These are phyloP conservation scores for Metopia argyrocephala DNA, from an alignment of 2,888 invertebrate species.

Conservation along the genomic window DNA sequence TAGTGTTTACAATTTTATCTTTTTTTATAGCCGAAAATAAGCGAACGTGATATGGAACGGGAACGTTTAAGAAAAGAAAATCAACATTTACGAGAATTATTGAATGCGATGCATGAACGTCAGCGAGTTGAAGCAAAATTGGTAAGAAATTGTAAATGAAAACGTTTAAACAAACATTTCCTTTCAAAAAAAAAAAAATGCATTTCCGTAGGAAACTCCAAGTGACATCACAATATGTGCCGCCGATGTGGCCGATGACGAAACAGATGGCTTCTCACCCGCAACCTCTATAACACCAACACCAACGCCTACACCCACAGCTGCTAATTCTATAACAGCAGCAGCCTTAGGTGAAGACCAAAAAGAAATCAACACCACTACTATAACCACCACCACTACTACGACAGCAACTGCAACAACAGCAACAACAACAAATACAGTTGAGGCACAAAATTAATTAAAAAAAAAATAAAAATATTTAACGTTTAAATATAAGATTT, in stretches of 20 bases:
- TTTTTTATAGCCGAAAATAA: conserved; percentile 83
- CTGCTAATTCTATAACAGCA: conserved; percentile 47
- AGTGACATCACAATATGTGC: conserved; percentile 74
- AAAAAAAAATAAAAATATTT: conserved; percentile 8
- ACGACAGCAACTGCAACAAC: conserved; percentile 40
- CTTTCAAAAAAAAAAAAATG: too few relatives aligned
- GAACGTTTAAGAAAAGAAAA: conserved; percentile 86
- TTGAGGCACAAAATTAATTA: conserved; percentile 63
- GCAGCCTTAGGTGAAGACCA: conserved; percentile 58
- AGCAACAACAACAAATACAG: conserved; percentile 56
- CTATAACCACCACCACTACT: not conserved
- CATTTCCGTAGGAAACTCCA: conserved; percentile 74
- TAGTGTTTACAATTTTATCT: conserved; percentile 9
- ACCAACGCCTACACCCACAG: conserved; percentile 69
- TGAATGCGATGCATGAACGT: conserved; percentile 82
- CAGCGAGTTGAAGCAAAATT: conserved; percentile 77
- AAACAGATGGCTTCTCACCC: conserved; percentile 72
- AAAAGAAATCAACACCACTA: conserved; percentile 37
- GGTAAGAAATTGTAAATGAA: conserved; percentile 66
- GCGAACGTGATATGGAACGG: conserved; percentile 87
- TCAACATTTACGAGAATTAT: conserved; percentile 85
- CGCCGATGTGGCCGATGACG: conserved; percentile 72
- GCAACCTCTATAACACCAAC: conserved; percentile 69
- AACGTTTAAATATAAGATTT: conserved; percentile 47
- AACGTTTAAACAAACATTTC: too few relatives aligned